These are phyloP conservation scores for Dicyrtomina minuta DNA, from an alignment of 2,888 invertebrate genomes.

Conservation along the genomic window DNA sequence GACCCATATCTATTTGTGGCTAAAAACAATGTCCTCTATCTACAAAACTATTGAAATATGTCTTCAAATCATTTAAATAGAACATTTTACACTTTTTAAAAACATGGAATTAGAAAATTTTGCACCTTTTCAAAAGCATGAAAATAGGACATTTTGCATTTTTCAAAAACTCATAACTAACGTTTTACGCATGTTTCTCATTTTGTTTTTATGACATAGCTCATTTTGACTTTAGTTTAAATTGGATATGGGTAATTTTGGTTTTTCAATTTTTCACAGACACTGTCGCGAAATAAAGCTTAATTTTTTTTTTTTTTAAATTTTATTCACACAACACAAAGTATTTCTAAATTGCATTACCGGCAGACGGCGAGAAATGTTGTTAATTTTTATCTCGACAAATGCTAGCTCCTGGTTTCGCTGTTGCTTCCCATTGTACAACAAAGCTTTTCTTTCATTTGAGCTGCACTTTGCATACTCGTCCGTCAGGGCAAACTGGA, in stretches of 20 bases:
- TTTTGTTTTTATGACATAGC: no score
- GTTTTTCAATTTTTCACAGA: no score
- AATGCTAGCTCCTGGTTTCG: conserved; percentile 26
- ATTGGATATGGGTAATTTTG: no score
- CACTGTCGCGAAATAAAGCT: not conserved
- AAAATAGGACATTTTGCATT: no score
- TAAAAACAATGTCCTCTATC: not conserved
- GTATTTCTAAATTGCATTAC: not conserved
- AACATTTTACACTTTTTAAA: no score
- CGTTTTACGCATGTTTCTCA: no score
- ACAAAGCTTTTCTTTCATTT: conserved; percentile 22
- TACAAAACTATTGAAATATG: no score
- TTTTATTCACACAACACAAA: not conserved
- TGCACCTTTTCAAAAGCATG: no score
- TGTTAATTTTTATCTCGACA: conserved; percentile 47
- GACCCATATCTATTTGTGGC: not conserved
- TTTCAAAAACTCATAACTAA: no score
- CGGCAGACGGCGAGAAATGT: conserved; percentile 38
- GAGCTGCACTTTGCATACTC: conserved; percentile 33
- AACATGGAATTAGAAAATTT: no score
- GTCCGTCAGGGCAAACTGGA: conserved; percentile 41
- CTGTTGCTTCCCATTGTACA: conserved; percentile 25
- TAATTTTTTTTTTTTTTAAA: not conserved
- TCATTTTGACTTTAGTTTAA: no score
- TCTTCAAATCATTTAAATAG: no score